Evolutionary conservation across 2,797 vertebrate genomes (phyloP), one percentile per base, ranked within the genome.

Genomic region (Sebastes paucispinis): DNA sequence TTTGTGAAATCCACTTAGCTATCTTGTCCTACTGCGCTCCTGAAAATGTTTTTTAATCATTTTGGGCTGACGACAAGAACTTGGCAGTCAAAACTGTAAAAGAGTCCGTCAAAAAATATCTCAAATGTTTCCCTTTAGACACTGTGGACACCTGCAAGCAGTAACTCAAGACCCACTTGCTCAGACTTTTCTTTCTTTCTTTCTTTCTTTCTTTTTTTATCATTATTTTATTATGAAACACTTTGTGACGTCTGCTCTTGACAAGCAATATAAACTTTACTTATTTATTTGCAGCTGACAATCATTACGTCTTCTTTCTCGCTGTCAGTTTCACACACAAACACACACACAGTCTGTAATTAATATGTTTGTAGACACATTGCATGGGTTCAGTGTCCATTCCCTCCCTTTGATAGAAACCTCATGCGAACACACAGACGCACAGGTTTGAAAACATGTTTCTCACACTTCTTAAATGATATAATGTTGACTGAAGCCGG

Each of bases 391-490:
- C 32, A 52, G 4, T 63, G 36, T 57, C 47, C 20, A n/a, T 68
- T 2, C 18, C 32, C 20, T 66, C 31, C 14, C 10, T 39, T 58
- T 54, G 20, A n/a, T 54, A 54, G 18, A 54, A 54, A 54, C 50
- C 50, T 54, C 50, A 50, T 20, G 18, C 18, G 47, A 50, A 20
- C 47, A 52, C 50, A 54, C 20, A 54, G 50, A 20, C 14, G 50
- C 58, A 50, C 54, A 55, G 31, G n/a, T 55, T 29, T 58, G 9
- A 50, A 73, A 29, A 76, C 32, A 75, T 32, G 18, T 75, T 74
- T 34, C 32, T 79, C 60, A 73, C 81, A 32, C 47, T 24, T 60
- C 5, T 54, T 74, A 74, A 83, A 74, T 58, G 20, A 71, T n/a
- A 60, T 36, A 73, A 79, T 16, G 54, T 50, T 34, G 39, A 65